These are phyloP conservation scores for Yponomeuta sedellus DNA, from an alignment of 2,888 invertebrate genomes.

Conservation along the genomic window DNA sequence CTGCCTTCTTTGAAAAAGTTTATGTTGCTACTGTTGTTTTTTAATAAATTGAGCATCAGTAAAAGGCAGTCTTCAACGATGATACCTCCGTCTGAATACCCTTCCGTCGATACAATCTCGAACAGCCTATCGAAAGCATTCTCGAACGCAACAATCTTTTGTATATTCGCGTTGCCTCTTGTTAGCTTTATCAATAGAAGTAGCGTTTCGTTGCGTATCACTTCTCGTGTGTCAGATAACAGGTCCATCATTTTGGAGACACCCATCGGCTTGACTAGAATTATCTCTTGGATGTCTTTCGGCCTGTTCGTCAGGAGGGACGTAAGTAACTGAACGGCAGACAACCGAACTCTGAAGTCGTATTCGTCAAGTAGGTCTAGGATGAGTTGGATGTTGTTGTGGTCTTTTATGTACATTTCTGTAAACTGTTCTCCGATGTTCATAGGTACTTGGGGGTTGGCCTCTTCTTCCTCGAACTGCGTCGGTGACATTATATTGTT, in stretches of 20 bases:
- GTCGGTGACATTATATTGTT: slow-evolving; percentile 91
- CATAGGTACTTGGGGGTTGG: slow-evolving; percentile 77
- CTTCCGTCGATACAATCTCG: slow-evolving; percentile 94
- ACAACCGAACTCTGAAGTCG: slow-evolving; percentile 94
- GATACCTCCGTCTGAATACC: slow-evolving; percentile 95
- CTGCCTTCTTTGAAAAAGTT: slow-evolving; percentile 99
- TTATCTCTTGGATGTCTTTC: slow-evolving; percentile 91
- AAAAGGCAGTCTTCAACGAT: slow-evolving; percentile 98
- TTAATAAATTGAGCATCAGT: slow-evolving; percentile 93
- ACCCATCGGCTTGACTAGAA: slow-evolving; percentile 95
- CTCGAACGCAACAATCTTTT: slow-evolving; percentile 99
- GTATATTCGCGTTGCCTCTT: slow-evolving; percentile 95
- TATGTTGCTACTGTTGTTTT: slow-evolving; percentile 97
- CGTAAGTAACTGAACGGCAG: slow-evolving; percentile 91
- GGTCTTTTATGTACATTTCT: slow-evolving; percentile 95
- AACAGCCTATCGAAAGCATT: slow-evolving; percentile 97
- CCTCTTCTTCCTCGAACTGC: slow-evolving; percentile 88
- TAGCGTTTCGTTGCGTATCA: slow-evolving; percentile 95
- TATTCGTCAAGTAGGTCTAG: slow-evolving; percentile 94
- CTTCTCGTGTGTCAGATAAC: slow-evolving; percentile 94
- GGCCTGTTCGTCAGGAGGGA: slow-evolving; percentile 91
- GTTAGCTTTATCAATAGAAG: slow-evolving; percentile 94
- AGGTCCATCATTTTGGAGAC: slow-evolving; percentile 98
- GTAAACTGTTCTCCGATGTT: slow-evolving; percentile 96
- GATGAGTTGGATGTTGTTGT: slow-evolving; percentile 88